A percentile compares a stretch with the other conserved stretches of the same genome.
Conservation (phyloP, 2,888 invertebrate species). For the Copidosoma aretas region DNA sequence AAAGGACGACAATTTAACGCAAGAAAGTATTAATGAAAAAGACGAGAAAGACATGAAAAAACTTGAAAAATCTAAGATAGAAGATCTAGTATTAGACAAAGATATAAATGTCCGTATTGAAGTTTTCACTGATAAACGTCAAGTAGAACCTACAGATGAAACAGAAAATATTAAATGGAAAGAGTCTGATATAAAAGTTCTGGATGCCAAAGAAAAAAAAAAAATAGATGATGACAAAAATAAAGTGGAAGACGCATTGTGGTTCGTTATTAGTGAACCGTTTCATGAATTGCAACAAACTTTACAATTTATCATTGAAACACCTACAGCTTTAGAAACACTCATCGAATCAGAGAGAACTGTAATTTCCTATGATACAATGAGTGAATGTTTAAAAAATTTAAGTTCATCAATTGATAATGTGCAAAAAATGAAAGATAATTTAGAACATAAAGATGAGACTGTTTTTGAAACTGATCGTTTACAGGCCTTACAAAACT, state of each 20-base stretch:
- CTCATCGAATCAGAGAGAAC: not conserved
- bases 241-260: not conserved
- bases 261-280: not conserved
- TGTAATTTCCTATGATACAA: not conserved
- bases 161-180: not conserved
- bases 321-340: not conserved
- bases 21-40: not conserved
- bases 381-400: not conserved
- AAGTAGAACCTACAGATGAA: too few species aligned
- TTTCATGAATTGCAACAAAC: not conserved
- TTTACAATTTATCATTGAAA: not conserved
- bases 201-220: not conserved
- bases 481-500: not conserved
- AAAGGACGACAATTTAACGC: not conserved
- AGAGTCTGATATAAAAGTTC: not conserved
- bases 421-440: not conserved
- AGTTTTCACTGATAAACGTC: too few species aligned
- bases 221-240: conserved; percentile 2
- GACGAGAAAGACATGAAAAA: not conserved
- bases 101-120: too few species aligned
- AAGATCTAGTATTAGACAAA: not conserved
- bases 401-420: not conserved
- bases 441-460: not conserved
- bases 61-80: not conserved
- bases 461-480: not conserved